phyloP scores from a whole-genome alignment of 2,113 vertebrate genomes.

The Nibea albiflora region DNA sequence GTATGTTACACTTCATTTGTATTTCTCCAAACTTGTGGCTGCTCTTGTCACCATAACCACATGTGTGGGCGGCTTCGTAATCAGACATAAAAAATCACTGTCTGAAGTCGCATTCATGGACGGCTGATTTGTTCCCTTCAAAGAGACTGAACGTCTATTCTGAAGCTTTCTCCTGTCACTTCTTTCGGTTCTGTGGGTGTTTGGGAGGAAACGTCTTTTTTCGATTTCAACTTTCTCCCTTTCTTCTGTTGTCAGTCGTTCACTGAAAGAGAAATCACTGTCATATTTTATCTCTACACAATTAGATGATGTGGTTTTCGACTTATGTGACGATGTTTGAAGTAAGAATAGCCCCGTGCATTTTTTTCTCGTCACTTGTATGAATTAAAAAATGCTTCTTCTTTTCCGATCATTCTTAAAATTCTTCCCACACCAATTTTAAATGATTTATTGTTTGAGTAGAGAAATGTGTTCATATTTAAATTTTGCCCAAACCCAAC shows the following conservation, averaged over 20 bases:
- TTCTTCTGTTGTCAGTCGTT: slow-evolving; percentile 43
- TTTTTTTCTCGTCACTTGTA: neutral
- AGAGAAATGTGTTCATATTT: neutral
- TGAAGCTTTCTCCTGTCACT: slow-evolving; percentile 42
- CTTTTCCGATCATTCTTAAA: neutral
- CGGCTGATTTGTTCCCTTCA: slow-evolving; percentile 9
- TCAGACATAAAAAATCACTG: slow-evolving; percentile 39
- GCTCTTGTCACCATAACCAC: slow-evolving; percentile 17
- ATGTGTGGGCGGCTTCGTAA: slow-evolving; percentile 38
- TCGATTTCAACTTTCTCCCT: slow-evolving; percentile 10
- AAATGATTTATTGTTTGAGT: neutral
- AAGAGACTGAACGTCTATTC: slow-evolving; percentile 38
- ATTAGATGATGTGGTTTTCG: neutral
- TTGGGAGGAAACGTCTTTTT: slow-evolving; percentile 30
- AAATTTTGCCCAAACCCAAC: neutral
- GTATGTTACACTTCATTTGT: neutral
- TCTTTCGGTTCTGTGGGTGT: slow-evolving; percentile 52
- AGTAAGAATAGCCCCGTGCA: neutral
- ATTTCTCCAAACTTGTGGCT: neutral
- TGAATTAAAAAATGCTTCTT: neutral
- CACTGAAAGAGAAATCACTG: neutral
- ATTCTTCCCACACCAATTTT: neutral
- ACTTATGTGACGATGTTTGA: neutral
- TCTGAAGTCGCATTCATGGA: slow-evolving; percentile 51
- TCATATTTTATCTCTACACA: neutral